Conservation (phyloP, 1,140 invertebrate species). For the Muscidifurax raptorellus region DNA sequence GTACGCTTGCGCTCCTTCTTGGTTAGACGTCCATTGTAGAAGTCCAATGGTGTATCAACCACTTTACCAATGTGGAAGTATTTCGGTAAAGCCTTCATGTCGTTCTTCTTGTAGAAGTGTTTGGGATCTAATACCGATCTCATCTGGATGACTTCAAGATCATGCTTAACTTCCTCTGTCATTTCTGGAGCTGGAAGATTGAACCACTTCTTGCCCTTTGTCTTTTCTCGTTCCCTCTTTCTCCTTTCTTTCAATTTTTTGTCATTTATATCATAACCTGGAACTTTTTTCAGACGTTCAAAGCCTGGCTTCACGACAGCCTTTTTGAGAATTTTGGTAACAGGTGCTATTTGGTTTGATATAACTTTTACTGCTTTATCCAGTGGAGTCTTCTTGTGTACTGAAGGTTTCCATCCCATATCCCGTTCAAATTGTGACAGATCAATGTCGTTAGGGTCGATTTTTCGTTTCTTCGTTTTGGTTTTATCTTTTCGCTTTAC, state of each 20-base stretch:
- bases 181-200: constrained; percentile 90
- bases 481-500: constrained; percentile 46
- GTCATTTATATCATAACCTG: constrained; percentile 78
- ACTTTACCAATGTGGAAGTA: constrained; percentile 91
- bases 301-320: constrained; percentile 81
- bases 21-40: constrained; percentile 85
- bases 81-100: constrained; percentile 90
- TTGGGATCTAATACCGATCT: constrained; percentile 94
- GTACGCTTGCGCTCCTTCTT: constrained; percentile 92
- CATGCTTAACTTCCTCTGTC: constrained; percentile 90
- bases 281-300: constrained; percentile 79
- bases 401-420: constrained; percentile 75
- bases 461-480: constrained; percentile 47
- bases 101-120: constrained; percentile 95
- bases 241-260: constrained; percentile 78
- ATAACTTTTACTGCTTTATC: constrained; percentile 50
- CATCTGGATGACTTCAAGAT: constrained; percentile 93
- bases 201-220: constrained; percentile 92
- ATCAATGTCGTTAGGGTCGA: constrained; percentile 61
- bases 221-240: constrained; percentile 82
- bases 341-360: constrained; percentile 54
- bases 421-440: constrained; percentile 63
- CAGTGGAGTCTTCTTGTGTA: constrained; percentile 13
- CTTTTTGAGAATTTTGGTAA: constrained; percentile 76
- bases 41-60: constrained; percentile 83